These are phyloP conservation scores for Rhizomys pruinosus DNA, from an alignment of 2,113 vertebrate genomes.

Conservation along the genomic window DNA sequence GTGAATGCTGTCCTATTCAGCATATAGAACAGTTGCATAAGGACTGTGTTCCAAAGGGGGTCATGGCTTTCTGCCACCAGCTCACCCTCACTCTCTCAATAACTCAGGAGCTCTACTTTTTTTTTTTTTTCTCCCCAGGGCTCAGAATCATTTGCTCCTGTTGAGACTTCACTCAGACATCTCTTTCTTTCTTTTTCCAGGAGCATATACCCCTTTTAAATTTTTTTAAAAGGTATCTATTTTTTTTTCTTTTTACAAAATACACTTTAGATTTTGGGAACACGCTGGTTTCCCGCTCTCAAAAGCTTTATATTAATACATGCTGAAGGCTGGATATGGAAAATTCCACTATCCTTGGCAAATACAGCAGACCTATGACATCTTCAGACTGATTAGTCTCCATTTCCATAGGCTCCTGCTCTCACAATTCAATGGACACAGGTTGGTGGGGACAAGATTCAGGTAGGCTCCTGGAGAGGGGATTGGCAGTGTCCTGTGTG, in stretches of 20 bases:
- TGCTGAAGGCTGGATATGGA: not conserved
- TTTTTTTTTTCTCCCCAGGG: not conserved
- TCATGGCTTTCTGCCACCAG: not conserved
- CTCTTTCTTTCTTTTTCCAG: not conserved
- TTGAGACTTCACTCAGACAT: not conserved
- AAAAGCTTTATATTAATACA: not conserved
- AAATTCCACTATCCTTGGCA: not conserved
- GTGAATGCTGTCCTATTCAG: not conserved
- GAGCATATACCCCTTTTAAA: not conserved
- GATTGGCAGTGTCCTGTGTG: not conserved
- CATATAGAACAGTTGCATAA: not conserved
- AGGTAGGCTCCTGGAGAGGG: not conserved
- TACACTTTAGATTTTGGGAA: not conserved
- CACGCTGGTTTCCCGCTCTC: not conserved
- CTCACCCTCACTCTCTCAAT: not conserved
- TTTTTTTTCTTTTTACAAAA: not conserved
- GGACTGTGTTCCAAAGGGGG: not conserved
- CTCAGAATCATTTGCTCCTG: not conserved
- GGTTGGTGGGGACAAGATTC: not conserved
- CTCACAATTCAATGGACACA: rapidly evolving
- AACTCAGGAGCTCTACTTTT: not conserved
- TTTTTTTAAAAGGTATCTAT: not conserved
- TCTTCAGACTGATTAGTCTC: not conserved
- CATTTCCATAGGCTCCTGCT: not conserved
- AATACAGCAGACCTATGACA: not conserved